Evolutionary conservation across 2,888 invertebrate species (phyloP).

Genomic region (Leptopilina syphax): DNA sequence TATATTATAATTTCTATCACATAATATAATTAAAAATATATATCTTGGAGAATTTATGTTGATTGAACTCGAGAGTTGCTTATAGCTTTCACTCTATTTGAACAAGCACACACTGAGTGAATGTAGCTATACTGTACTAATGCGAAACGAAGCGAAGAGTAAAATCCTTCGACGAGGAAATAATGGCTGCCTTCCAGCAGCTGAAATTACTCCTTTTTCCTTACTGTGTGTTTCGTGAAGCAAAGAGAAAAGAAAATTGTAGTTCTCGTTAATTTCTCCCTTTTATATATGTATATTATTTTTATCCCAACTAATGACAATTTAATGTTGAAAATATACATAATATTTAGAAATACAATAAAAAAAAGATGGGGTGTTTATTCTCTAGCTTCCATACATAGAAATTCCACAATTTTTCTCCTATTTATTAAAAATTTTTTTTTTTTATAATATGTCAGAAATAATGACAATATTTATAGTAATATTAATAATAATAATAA

Average conservation of each 20-base stretch:
- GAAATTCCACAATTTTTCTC: too few species aligned
- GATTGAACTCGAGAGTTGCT: too few species aligned
- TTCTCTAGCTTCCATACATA: too few species aligned
- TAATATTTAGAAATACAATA: background rate
- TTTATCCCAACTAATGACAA: background rate
- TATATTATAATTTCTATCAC: too few species aligned
- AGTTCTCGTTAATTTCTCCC: background rate
- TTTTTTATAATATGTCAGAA: too few species aligned
- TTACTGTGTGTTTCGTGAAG: background rate
- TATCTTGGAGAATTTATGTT: too few species aligned
- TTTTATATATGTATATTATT: background rate
- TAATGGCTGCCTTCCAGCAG: constrained; percentile 28
- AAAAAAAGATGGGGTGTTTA: too few species aligned
- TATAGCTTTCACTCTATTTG: constrained; percentile 27
- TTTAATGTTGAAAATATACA: background rate
- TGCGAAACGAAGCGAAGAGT: constrained; percentile 38
- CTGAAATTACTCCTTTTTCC: constrained; percentile 20
- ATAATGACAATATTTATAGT: too few species aligned
- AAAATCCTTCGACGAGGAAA: constrained; percentile 36
- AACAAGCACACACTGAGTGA: constrained; percentile 2
- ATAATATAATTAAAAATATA: too few species aligned
- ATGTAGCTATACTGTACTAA: constrained; percentile 4
- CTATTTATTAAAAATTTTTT: too few species aligned
- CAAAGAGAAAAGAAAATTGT: constrained; percentile 7
- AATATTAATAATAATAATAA: too few species aligned